These are phyloP conservation scores for Nymphicus hollandicus DNA, from an alignment of 2,113 vertebrate species.

Conservation along the genomic window DNA sequence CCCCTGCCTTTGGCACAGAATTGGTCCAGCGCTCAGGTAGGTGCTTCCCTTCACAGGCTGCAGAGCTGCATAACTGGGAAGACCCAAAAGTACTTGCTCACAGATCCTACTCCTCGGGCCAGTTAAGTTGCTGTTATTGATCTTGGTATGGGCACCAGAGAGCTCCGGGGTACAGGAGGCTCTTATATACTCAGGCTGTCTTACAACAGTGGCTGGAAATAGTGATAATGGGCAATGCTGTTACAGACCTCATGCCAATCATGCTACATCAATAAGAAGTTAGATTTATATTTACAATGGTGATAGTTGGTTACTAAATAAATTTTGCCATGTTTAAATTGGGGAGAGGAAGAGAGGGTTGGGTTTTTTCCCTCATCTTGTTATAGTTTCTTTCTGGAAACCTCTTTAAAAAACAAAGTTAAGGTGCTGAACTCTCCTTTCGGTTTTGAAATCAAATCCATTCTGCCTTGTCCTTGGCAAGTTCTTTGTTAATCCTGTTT, in stretches of 20 bases:
- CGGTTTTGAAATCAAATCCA: neutral
- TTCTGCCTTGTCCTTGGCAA: slow-evolving; percentile 36
- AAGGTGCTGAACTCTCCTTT: neutral
- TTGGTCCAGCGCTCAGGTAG: neutral
- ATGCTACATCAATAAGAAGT: neutral
- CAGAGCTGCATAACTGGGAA: neutral
- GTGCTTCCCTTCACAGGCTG: neutral
- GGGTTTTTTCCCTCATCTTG: neutral
- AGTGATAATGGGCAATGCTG: too few species aligned
- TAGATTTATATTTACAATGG: neutral
- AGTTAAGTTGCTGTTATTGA: neutral
- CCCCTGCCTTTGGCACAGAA: neutral
- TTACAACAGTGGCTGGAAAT: neutral
- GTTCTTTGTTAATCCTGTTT: slow-evolving; percentile 41
- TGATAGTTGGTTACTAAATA: neutral
- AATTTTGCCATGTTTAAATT: neutral
- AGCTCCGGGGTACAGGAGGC: neutral
- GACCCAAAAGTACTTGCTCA: neutral
- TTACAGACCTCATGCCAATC: neutral
- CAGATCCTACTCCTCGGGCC: neutral
- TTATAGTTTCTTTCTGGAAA: neutral
- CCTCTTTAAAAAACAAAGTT: neutral
- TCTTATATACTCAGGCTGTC: neutral
- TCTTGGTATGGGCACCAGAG: neutral
- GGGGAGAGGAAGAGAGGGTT: neutral